A percentile compares a stretch with the other conserved stretches of the same genome.
phyloP scores from a whole-genome alignment of 2,797 vertebrate species.

The Uromys caudimaculatus region DNA sequence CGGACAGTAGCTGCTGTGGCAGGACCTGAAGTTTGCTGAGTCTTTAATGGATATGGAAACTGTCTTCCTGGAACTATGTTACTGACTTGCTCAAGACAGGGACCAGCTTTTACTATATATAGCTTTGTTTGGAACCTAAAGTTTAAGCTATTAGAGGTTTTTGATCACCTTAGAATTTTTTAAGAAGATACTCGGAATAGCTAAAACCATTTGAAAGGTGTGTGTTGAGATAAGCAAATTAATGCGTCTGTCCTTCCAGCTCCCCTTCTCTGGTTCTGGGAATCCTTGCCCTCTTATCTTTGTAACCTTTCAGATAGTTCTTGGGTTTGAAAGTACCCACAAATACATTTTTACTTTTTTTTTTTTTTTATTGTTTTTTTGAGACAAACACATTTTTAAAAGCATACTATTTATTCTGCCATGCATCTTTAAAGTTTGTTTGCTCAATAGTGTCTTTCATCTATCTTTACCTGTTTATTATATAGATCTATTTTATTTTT shows the following conservation, averaged over 20 bases:
- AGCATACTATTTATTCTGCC: background rate
- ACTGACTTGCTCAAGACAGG: background rate
- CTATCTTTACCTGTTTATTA: conserved; percentile 3
- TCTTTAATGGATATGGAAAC: conserved; percentile 51
- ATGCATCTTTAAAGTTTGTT: background rate
- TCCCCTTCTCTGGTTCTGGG: background rate
- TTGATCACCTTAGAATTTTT: conserved; percentile 50
- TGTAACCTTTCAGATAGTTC: conserved; percentile 33
- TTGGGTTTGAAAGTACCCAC: conserved; percentile 14
- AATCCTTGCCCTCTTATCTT: conserved; percentile 16
- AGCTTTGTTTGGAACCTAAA: conserved; percentile 42
- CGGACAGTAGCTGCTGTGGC: conserved; percentile 34
- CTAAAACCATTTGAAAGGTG: conserved; percentile 19
- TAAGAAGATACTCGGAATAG: background rate
- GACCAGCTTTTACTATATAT: conserved; percentile 15
- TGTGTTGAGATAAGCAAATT: conserved; percentile 51
- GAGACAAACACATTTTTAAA: background rate
- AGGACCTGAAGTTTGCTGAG: conserved; percentile 45
- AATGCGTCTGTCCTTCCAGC: background rate
- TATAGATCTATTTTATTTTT: conserved; percentile 19
- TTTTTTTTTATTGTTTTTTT: too few species aligned
- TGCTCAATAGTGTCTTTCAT: background rate
- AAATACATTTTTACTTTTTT: background rate
- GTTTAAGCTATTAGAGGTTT: conserved; percentile 38
- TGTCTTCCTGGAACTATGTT: conserved; percentile 30